These are phyloP conservation scores for Netelia inedita DNA, from an alignment of 2,888 invertebrate genomes.

Conservation along the genomic window DNA sequence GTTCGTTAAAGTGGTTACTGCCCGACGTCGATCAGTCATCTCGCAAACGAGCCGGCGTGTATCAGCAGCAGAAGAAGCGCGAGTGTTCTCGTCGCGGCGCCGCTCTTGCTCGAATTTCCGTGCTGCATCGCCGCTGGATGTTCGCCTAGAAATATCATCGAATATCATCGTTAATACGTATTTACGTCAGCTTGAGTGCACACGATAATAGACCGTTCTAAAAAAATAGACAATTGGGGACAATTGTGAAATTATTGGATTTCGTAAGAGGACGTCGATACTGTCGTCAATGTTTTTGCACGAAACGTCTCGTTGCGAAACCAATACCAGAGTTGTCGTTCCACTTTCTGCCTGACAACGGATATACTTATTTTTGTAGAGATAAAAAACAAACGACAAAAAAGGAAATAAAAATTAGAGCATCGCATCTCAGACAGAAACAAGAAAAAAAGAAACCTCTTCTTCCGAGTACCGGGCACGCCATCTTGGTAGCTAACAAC, in stretches of 20 bases:
- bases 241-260: background rate
- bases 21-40: constrained; percentile 81
- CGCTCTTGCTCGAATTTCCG: constrained; percentile 85
- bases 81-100: constrained; percentile 81
- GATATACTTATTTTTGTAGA: background rate
- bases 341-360: too few species aligned
- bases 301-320: too few species aligned
- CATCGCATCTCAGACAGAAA: background rate
- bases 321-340: too few species aligned
- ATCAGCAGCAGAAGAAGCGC: constrained; percentile 81
- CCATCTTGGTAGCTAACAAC: background rate
- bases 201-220: background rate
- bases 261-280: too few species aligned
- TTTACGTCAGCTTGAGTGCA: background rate
- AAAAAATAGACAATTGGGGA: background rate
- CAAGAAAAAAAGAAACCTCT: constrained; percentile 20
- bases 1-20: constrained; percentile 65
- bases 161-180: constrained; percentile 52
- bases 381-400: background rate
- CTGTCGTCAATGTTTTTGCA: background rate
- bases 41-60: constrained; percentile 82
- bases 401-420: background rate
- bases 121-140: constrained; percentile 87
- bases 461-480: background rate
- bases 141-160: constrained; percentile 82